phyloP scores from a whole-genome alignment of 2,888 invertebrate species.

The Drosophila meridionalis region DNA sequence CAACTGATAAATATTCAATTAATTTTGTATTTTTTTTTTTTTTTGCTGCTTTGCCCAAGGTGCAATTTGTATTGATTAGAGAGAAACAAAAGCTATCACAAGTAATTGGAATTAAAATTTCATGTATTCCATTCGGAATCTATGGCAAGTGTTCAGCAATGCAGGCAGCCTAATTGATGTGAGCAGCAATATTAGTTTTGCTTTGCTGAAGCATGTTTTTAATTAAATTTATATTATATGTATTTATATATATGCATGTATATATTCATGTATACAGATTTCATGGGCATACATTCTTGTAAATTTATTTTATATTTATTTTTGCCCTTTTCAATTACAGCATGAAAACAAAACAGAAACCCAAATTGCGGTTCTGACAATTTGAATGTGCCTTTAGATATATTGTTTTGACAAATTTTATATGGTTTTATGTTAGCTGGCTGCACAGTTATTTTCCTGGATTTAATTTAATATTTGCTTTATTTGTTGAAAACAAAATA shows the following conservation, averaged over 20 bases:
- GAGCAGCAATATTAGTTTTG: neutral
- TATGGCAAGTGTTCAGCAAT: neutral
- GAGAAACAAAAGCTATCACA: slow-evolving; percentile 12
- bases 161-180: neutral
- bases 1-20: slow-evolving; percentile 58
- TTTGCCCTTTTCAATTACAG: neutral
- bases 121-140: neutral
- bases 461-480: neutral
- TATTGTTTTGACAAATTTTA: neutral
- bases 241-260: neutral
- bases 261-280: neutral
- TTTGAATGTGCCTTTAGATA: neutral
- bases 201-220: neutral
- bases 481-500: neutral
- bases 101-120: slow-evolving; percentile 38
- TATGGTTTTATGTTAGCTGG: neutral
- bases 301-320: neutral
- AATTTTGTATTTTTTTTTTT: neutral
- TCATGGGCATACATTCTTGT: neutral
- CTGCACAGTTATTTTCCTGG: neutral
- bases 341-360: neutral
- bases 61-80: slow-evolving; percentile 44
- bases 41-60: slow-evolving; percentile 13
- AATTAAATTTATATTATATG: neutral
- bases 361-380: neutral